Evolutionary conservation across 2,797 vertebrate species (phyloP), one percentile per base, ranked within the genome.

Genomic region (Hydrolagus colliei): DNA sequence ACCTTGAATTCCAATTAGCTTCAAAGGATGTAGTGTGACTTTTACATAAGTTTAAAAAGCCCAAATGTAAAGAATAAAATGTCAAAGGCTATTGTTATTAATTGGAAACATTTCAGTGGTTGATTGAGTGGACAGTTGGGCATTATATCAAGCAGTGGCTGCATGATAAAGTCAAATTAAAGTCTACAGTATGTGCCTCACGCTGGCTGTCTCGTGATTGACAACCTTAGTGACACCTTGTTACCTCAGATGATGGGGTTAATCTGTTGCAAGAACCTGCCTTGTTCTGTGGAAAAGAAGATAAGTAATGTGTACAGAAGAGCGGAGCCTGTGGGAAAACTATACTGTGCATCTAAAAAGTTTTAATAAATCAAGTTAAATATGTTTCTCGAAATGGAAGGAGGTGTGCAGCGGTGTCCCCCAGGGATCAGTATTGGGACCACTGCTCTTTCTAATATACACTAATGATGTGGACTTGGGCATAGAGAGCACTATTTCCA

Each of bases 31-130:
- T 77, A 52, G 16, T 52, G 12, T 61, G 75, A 11, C 75, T 18
- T 77, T 77, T 61, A 9, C 9, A 4, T 77, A 77, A 11, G 41
- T 5, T 41, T 11, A 77, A 12, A 61, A n/a, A 61, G 75, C 20
- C 18, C 75, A 61, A 61, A 77, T 61, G 52, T 74, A 74, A 74
- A 59, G 18, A 77, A 77, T 61, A 8, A 61, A 77, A 77, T 77
- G 75, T 77, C 75, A 77, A 77, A 18, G 41, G 41, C 18, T 20
- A 20, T 76, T 76, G 41, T 75, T 3, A 71, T 71, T 71, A 71
- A 71, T 14, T 71, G 67, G 67, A 20, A 71, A 71, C 13, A 68
- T 68, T 68, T 68, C 67, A 68, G 13, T 68, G 13, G 4, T 68
- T 68, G 67, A 13, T 13, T 13, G 67, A 68, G 67, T 13, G 18